Evolutionary conservation across 1,140 invertebrate genomes (phyloP).

Genomic region (Danaus melanippus): DNA sequence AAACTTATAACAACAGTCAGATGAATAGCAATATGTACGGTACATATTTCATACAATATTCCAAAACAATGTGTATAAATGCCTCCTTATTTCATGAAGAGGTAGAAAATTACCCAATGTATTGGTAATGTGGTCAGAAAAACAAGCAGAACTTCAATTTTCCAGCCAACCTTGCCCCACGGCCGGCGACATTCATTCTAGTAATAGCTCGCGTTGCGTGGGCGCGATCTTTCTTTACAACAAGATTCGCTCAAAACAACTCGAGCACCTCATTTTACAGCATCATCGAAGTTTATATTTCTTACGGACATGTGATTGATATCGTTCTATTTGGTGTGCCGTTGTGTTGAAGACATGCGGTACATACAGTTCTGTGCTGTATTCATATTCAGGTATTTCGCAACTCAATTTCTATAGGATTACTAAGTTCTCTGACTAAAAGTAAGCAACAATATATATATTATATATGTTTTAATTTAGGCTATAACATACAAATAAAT

Average conservation of each 20-base stretch:
- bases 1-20: too few relatives aligned
- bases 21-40: too few relatives aligned
- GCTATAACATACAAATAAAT: too few relatives aligned
- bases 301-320: slow-evolving; percentile 22
- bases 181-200: slow-evolving; percentile 52
- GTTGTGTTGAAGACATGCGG: slow-evolving; percentile 35
- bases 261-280: slow-evolving; percentile 45
- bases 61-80: too few relatives aligned
- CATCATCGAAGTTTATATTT: slow-evolving; percentile 29
- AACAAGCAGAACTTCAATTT: slow-evolving; percentile 10
- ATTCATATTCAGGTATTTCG: slow-evolving; percentile 46
- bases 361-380: slow-evolving; percentile 56
- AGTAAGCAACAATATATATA: too few relatives aligned
- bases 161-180: slow-evolving; percentile 62
- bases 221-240: slow-evolving; percentile 53
- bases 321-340: slow-evolving; percentile 14
- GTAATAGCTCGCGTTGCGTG: slow-evolving; percentile 57
- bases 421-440: too few relatives aligned
- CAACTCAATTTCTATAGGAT: too few relatives aligned
- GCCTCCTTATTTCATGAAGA: too few relatives aligned
- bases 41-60: too few relatives aligned
- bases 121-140: too few relatives aligned
- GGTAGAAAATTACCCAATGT: too few relatives aligned
- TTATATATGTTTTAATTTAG: too few relatives aligned
- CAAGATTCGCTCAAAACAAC: slow-evolving; percentile 56